These are phyloP conservation scores for Galeruca laticollis DNA, from an alignment of 2,888 invertebrate genomes.

Conservation along the genomic window DNA sequence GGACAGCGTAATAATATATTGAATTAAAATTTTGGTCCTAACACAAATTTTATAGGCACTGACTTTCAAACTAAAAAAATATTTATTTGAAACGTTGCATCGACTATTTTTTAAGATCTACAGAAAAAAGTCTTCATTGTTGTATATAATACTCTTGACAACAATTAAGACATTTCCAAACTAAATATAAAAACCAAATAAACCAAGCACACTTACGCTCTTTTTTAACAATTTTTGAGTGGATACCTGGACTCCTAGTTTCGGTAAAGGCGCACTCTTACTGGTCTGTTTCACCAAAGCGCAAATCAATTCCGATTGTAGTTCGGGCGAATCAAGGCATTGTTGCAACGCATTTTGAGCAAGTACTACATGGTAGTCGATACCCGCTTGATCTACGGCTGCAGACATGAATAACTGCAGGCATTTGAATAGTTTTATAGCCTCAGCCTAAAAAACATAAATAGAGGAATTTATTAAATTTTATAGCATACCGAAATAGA, in stretches of 20 bases:
- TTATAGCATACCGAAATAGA: too few species aligned
- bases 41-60: too few species aligned
- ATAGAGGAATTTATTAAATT: neutral
- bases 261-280: slow-evolving; percentile 80
- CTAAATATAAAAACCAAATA: slow-evolving; percentile 57
- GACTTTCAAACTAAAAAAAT: neutral
- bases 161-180: slow-evolving; percentile 42
- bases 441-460: slow-evolving; percentile 73
- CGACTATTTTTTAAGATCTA: slow-evolving; percentile 22
- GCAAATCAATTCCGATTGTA: slow-evolving; percentile 94
- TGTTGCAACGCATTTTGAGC: slow-evolving; percentile 96
- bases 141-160: neutral
- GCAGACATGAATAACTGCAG: slow-evolving; percentile 97
- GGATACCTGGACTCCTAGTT: slow-evolving; percentile 71
- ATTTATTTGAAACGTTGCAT: neutral
- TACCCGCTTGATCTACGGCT: slow-evolving; percentile 93
- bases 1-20: too few species aligned
- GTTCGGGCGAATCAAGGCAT: slow-evolving; percentile 88
- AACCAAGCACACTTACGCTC: slow-evolving; percentile 75
- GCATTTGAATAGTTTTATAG: slow-evolving; percentile 95
- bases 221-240: slow-evolving; percentile 69
- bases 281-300: slow-evolving; percentile 93
- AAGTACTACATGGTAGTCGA: slow-evolving; percentile 97
- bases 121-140: slow-evolving; percentile 21
- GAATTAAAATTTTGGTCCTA: too few species aligned